Conservation (phyloP, 1,140 invertebrate genomes). For the Frieseomelitta varia region DNA sequence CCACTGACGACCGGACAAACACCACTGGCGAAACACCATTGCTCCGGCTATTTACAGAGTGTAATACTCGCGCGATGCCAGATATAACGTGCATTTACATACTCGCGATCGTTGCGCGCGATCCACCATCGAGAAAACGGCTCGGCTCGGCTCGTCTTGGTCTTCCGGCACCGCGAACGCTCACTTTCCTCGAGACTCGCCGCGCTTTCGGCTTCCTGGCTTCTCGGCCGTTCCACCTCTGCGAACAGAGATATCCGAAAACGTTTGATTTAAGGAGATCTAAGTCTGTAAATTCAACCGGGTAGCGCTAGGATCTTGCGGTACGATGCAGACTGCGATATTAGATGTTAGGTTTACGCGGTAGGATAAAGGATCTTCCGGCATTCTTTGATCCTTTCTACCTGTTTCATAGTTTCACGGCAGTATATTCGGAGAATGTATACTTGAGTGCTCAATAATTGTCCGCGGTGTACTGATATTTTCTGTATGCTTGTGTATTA, state of each 20-base stretch:
- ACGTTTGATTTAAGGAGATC: conserved; percentile 10
- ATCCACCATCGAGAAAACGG: not conserved
- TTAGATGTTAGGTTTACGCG: conserved; percentile 11
- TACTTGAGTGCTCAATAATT: no score
- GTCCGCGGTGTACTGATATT: no score
- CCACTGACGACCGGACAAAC: not conserved
- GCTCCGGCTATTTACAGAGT: not conserved
- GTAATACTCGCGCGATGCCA: conserved; percentile 25
- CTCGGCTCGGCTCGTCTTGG: not conserved
- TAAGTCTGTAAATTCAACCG: not conserved
- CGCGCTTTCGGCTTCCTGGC: not conserved
- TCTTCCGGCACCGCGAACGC: conserved; percentile 30
- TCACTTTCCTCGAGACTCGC: conserved; percentile 5
- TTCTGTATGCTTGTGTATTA: no score
- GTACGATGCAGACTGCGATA: not conserved
- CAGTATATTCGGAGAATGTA: no score
- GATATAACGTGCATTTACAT: conserved; percentile 50
- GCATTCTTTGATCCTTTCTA: not conserved
- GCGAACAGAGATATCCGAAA: conserved; percentile 21
- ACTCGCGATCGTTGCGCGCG: not conserved
- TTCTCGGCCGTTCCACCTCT: not conserved
- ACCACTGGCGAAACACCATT: not conserved
- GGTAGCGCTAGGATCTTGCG: not conserved
- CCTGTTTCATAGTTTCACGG: not conserved
- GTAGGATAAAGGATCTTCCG: not conserved